Conservation (phyloP, 2,888 invertebrate species). For the Cerastis leucographa region DNA sequence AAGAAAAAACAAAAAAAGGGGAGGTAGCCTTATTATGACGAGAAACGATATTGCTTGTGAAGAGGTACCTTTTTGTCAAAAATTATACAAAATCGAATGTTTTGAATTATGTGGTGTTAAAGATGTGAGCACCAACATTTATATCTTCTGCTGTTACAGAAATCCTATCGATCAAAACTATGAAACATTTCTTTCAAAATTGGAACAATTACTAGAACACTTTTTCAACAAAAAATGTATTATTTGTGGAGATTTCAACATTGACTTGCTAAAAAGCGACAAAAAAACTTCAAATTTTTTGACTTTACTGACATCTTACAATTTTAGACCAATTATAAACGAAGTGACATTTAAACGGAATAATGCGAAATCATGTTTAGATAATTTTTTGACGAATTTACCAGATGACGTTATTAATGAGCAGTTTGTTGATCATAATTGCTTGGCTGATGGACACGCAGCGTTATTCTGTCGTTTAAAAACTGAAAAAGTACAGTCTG, state of each 20-base stretch:
- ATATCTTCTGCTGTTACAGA: conserved; percentile 12
- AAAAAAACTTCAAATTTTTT: too few relatives aligned
- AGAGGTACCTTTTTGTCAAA: too few relatives aligned
- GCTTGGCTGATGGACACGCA: too few relatives aligned
- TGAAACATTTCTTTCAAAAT: conserved; percentile 1
- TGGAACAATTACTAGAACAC: too few relatives aligned
- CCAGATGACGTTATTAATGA: neutral
- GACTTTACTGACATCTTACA: conserved; percentile 13
- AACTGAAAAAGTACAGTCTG: too few relatives aligned
- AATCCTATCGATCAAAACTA: conserved; percentile 1
- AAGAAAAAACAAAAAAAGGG: too few relatives aligned
- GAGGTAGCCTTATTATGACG: too few relatives aligned
- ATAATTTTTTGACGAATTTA: conserved; percentile 10
- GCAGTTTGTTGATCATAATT: too few relatives aligned
- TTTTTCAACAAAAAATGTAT: too few relatives aligned
- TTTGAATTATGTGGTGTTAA: neutral
- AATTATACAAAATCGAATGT: neutral
- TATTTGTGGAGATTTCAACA: too few relatives aligned
- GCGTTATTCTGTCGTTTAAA: too few relatives aligned
- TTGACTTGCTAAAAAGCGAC: too few relatives aligned
- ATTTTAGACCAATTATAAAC: conserved; percentile 5
- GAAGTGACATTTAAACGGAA: conserved; percentile 3
- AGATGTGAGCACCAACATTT: conserved; percentile 4
- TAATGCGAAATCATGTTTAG: neutral
- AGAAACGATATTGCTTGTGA: neutral